Evolutionary conservation across 1,140 invertebrate species (phyloP).

Genomic region (Drosophila eugracilis): DNA sequence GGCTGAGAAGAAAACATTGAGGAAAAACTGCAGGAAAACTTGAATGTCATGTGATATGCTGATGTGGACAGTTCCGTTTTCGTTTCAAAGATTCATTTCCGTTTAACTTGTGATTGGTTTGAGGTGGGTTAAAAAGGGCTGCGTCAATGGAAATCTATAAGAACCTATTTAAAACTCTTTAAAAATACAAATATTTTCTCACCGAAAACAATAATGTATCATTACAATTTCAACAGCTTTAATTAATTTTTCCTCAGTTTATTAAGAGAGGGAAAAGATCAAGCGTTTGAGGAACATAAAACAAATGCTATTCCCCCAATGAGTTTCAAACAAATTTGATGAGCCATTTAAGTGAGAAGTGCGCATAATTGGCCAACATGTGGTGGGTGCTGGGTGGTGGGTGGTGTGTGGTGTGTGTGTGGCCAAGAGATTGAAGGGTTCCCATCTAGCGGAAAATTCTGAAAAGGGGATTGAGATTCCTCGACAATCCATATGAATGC

Average conservation of each 20-base stretch:
- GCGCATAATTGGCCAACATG: constrained; percentile 69
- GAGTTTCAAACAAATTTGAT: constrained; percentile 46
- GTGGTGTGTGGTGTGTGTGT: too few relatives aligned
- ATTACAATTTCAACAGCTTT: constrained; percentile 3
- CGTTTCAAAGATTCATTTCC: constrained; percentile 48
- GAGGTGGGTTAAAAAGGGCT: constrained; percentile 25
- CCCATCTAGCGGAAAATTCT: not conserved
- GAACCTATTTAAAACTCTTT: too few relatives aligned
- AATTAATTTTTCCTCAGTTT: not conserved
- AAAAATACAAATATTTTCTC: too few relatives aligned
- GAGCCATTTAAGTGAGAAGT: constrained; percentile 61
- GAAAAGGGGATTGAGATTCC: not conserved
- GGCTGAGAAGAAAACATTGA: not conserved
- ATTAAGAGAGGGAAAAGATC: not conserved
- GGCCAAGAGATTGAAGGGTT: constrained; percentile 34
- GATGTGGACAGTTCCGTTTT: constrained; percentile 29
- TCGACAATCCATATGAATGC: constrained; percentile 36
- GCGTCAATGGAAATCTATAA: constrained; percentile 28
- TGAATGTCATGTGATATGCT: constrained; percentile 36
- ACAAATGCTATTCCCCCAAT: constrained; percentile 24
- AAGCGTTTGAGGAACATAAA: constrained; percentile 12
- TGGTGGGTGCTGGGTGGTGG: too few relatives aligned
- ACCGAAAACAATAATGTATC: not conserved
- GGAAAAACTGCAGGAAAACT: constrained; percentile 16
- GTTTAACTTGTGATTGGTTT: constrained; percentile 48